phyloP scores from a whole-genome alignment of 2,113 vertebrate genomes.

The Raphicerus campestris region DNA sequence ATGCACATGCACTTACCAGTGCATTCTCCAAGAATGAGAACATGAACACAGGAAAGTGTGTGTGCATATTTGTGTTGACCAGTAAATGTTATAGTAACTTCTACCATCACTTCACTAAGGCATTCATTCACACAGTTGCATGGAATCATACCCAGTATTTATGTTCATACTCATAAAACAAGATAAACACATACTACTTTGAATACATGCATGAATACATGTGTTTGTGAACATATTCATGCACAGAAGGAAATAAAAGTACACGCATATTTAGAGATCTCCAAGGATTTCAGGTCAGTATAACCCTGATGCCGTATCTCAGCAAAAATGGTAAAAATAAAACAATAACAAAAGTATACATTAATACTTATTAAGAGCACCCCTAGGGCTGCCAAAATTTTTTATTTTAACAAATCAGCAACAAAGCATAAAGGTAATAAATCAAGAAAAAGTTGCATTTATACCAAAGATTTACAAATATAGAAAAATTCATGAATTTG shows the following conservation, averaged over 20 bases:
- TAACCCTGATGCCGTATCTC: not conserved
- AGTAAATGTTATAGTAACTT: not conserved
- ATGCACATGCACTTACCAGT: accelerated
- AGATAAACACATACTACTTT: not conserved
- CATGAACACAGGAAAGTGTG: not conserved
- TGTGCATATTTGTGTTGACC: accelerated
- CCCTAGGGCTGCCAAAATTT: not conserved
- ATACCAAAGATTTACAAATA: not conserved
- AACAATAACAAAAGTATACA: not conserved
- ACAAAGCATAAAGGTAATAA: not conserved
- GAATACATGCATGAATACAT: not conserved
- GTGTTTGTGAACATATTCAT: not conserved
- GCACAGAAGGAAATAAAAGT: not conserved
- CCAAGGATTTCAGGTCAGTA: not conserved
- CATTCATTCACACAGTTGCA: not conserved
- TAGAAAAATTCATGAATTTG: not conserved
- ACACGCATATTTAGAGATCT: not conserved
- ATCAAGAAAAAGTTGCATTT: not conserved
- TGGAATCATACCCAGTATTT: not conserved
- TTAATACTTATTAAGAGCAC: not conserved
- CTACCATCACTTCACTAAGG: not conserved
- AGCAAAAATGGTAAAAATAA: not conserved
- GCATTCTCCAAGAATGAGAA: not conserved
- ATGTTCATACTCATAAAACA: not conserved
- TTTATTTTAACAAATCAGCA: not conserved